Evolutionary conservation across 1,140 invertebrate genomes (phyloP).

Genomic region (Lerema accius): DNA sequence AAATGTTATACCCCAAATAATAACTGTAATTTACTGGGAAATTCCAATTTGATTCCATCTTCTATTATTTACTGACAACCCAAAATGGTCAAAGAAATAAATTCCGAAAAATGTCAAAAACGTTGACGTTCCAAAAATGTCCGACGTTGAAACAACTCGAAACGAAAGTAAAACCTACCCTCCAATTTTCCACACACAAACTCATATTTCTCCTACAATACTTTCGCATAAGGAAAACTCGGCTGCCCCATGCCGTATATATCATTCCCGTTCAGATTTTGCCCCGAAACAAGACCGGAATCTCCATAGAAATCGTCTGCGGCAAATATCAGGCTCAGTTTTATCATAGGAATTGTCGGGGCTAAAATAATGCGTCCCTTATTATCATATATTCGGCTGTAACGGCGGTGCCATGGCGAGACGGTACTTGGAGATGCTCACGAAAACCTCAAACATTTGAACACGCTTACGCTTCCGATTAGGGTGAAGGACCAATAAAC

Average conservation of each 20-base stretch:
- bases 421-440: conserved; percentile 50
- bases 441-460: conserved; percentile 48
- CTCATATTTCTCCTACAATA: conserved; percentile 57
- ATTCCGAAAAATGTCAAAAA: neutral
- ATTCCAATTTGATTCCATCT: no score
- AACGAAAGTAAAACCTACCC: conserved; percentile 3
- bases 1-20: no score
- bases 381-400: conserved; percentile 70
- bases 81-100: neutral
- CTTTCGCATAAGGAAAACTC: conserved; percentile 60
- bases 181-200: conserved; percentile 43
- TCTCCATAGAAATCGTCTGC: conserved; percentile 78
- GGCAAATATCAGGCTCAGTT: conserved; percentile 75
- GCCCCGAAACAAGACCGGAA: conserved; percentile 75
- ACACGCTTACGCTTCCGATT: conserved; percentile 35
- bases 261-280: conserved; percentile 76
- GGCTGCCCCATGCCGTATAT: conserved; percentile 57
- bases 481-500: no score
- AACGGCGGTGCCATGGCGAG: conserved; percentile 61
- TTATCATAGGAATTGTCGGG: conserved; percentile 78
- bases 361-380: conserved; percentile 72
- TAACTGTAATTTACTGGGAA: no score
- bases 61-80: no score
- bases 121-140: neutral
- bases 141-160: neutral